Conservation (phyloP, 2,113 vertebrate genomes). For the Microtus pennsylvanicus region DNA sequence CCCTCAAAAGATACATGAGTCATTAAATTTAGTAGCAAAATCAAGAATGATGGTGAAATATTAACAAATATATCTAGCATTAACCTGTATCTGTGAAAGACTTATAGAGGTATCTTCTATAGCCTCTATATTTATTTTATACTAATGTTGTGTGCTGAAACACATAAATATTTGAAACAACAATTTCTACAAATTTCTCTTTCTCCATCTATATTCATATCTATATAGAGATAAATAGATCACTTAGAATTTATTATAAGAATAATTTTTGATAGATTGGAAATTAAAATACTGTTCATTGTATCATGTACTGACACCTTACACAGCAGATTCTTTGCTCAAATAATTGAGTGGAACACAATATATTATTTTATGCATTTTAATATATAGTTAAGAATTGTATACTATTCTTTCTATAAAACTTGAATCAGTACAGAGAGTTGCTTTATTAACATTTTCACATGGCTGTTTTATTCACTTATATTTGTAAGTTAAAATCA, state of each 20-base stretch:
- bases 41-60: background rate
- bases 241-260: background rate
- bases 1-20: background rate
- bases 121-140: background rate
- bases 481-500: background rate
- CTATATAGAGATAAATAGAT: background rate
- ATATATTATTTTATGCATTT: background rate
- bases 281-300: background rate
- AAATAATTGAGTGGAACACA: background rate
- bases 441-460: background rate
- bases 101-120: background rate
- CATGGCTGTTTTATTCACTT: background rate
- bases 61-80: background rate
- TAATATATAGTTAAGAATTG: background rate
- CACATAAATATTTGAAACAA: background rate
- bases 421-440: background rate
- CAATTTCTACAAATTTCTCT: background rate
- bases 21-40: background rate
- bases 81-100: background rate
- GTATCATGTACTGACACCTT: background rate
- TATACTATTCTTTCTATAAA: background rate
- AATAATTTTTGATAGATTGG: background rate
- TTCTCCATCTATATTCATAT: background rate
- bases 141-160: background rate
- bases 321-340: background rate